Percentiles rank a stretch among this genome's conserved stretches.
These are phyloP conservation scores for Semaprochilodus insignis DNA, from an alignment of 2,797 vertebrate genomes.

Conservation along the genomic window DNA sequence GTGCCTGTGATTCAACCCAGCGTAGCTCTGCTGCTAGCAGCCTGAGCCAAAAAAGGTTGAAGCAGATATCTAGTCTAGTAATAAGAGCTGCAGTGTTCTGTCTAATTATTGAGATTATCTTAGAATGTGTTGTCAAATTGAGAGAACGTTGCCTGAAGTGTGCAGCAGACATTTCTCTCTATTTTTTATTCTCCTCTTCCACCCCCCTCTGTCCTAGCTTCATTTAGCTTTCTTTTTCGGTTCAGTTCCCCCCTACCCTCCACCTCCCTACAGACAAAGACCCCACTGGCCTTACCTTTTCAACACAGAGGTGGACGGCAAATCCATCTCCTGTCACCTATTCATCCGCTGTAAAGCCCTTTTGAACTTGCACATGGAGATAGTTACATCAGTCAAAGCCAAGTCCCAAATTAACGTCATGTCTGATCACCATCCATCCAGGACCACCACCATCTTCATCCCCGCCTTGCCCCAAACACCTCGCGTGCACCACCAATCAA, in stretches of 20 bases:
- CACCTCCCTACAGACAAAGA: conserved; percentile 42
- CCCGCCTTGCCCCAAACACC: conserved; percentile 62
- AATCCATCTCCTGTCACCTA: conserved; percentile 76
- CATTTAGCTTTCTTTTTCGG: conserved; percentile 43
- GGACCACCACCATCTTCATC: conserved; percentile 64
- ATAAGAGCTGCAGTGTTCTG: neutral
- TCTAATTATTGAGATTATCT: conserved; percentile 35
- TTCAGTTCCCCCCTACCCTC: conserved; percentile 38
- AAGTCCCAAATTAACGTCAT: conserved; percentile 75
- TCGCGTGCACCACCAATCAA: conserved; percentile 73
- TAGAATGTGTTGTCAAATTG: conserved; percentile 3
- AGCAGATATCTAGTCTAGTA: conserved; percentile 8
- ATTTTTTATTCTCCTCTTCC: conserved; percentile 20
- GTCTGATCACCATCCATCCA: conserved; percentile 77
- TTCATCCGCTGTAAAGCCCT: conserved; percentile 72
- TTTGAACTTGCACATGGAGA: conserved; percentile 73
- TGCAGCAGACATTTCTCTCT: conserved; percentile 14
- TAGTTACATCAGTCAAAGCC: conserved; percentile 81
- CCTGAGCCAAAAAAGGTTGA: conserved; percentile 31
- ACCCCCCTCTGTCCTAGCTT: conserved; percentile 14
- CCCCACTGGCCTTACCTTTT: conserved; percentile 62
- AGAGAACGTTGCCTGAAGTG: conserved; percentile 4
- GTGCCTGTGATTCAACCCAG: conserved; percentile 14
- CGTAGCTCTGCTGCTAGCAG: conserved; percentile 2
- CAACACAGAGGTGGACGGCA: conserved; percentile 64